These are phyloP conservation scores for Aegotheles bennettii DNA, from an alignment of 2,113 vertebrate species.

Conservation along the genomic window DNA sequence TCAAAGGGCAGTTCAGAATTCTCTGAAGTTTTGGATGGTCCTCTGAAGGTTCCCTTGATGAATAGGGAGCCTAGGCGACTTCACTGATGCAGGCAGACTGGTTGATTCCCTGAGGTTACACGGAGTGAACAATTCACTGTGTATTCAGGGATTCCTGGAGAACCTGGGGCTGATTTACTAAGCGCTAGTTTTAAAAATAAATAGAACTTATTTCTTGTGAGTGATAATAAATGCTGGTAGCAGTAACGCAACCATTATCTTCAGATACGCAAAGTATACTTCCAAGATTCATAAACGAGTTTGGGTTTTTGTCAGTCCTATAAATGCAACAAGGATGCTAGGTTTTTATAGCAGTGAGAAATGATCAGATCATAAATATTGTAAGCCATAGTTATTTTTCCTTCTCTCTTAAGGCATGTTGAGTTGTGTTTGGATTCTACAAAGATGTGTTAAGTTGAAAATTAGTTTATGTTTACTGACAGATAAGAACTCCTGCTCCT, in stretches of 20 bases:
- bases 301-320: accelerated
- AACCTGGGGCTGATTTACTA: neutral
- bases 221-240: neutral
- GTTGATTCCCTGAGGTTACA: neutral
- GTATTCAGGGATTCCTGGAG: neutral
- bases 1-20: neutral
- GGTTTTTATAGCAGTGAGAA: neutral
- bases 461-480: neutral
- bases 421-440: neutral
- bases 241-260: neutral
- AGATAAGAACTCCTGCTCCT: neutral
- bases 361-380: neutral
- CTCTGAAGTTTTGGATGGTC: neutral
- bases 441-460: neutral
- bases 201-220: neutral
- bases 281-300: neutral
- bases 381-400: neutral
- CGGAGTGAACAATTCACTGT: neutral
- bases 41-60: neutral
- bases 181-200: neutral
- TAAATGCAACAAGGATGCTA: neutral
- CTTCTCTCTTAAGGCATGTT: neutral
- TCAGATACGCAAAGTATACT: neutral
- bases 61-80: neutral
- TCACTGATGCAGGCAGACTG: neutral